Evolutionary conservation across 2,797 vertebrate species (phyloP).

Genomic region (Orientallactaga sibirica): DNA sequence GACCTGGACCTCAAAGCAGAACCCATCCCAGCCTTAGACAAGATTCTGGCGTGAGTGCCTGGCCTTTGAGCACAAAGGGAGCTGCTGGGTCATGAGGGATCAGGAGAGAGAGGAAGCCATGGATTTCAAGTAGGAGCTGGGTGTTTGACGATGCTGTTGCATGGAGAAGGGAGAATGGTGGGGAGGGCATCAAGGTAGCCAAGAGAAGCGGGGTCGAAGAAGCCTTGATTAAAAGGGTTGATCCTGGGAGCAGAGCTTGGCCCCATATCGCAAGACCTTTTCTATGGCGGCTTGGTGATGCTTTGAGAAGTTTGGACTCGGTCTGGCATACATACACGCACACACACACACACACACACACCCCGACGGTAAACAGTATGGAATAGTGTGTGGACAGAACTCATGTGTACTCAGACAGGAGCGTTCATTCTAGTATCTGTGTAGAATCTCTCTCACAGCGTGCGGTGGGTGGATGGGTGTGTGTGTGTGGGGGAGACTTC

Average conservation of each 20-base stretch:
- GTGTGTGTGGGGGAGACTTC: neutral
- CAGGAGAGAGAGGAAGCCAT: neutral
- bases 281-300: neutral
- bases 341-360: neutral
- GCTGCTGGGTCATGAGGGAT: neutral
- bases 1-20: neutral
- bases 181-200: neutral
- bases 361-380: neutral
- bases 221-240: neutral
- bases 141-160: neutral
- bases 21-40: neutral
- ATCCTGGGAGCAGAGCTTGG: neutral
- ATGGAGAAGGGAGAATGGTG: neutral
- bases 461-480: neutral
- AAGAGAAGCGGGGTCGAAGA: neutral
- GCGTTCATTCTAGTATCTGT: neutral
- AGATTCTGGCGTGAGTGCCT: neutral
- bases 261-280: rapidly evolving
- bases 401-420: rapidly evolving
- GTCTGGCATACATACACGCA: neutral
- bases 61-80: slow-evolving; percentile 1
- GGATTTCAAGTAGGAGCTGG: neutral
- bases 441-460: neutral
- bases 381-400: neutral
- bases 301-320: slow-evolving; percentile 57